Percentiles rank a stretch among this genome's conserved stretches.
Conservation (phyloP, 2,113 vertebrate genomes). For the Chlamydotis undulata region DNA sequence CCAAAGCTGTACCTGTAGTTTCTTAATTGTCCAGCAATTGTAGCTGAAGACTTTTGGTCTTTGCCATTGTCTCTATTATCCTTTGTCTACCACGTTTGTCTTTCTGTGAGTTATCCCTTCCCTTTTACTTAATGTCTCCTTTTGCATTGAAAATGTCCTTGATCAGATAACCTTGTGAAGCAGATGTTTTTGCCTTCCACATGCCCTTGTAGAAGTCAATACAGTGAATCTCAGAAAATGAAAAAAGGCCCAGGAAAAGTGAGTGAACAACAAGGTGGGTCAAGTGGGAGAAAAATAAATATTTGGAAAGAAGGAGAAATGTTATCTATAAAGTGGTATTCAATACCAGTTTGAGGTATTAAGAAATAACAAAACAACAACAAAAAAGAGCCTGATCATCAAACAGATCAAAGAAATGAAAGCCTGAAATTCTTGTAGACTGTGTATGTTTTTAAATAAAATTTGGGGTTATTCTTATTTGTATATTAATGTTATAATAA, state of each 20-base stretch:
- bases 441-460: neutral
- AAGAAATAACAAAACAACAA: neutral
- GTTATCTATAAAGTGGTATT: neutral
- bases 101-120: neutral
- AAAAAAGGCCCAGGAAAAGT: neutral
- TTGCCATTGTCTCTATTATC: neutral
- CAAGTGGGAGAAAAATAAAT: neutral
- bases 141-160: neutral
- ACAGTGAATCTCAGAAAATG: neutral
- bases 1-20: neutral
- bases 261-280: neutral
- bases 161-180: neutral
- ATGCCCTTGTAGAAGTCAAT: neutral
- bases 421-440: neutral
- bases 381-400: neutral
- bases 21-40: neutral
- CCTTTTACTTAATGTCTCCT: neutral
- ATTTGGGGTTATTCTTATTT: neutral
- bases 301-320: neutral
- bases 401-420: neutral
- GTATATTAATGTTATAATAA: neutral
- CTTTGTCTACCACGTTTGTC: neutral
- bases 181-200: neutral
- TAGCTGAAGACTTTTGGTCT: neutral
- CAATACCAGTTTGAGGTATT: neutral